Evolutionary conservation across 2,113 vertebrate species (phyloP), one percentile per base, ranked within the genome.

Genomic region (Chamaea fasciata): DNA sequence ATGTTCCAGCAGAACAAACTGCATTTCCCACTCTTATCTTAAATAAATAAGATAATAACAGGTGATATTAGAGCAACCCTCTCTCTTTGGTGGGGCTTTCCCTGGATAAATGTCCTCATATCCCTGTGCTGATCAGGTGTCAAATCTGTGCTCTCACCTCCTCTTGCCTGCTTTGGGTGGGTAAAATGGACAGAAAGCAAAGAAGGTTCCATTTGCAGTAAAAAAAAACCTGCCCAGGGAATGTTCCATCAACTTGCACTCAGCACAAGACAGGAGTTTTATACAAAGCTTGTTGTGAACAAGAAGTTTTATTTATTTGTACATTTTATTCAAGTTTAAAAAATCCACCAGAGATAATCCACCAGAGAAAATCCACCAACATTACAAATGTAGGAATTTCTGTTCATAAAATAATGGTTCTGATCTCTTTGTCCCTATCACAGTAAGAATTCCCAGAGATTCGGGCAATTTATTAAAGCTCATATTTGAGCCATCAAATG

Each of bases 201-300:
- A 83, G 39, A 9, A 52, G 9, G 26, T 23, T 64, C 52, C 9
- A 15, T 44, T 65, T 49, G 4, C 31, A 82, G 26, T 13, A 9
- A 30, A 41, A 56, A 39, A 87, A 87, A 2, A 2, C 2, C 23
- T 62, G 24, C 5, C 28, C 33, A 37, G 62, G 31, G 1, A 3
- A 19, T 27, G 41, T 13, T 41, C 3, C 9, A 14, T 27, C 35
- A 73, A 12, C 31, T 14, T 60, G 44, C 8, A 5, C 7, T 27
- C 53, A 52, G 8, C 27, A 30, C 7, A 33, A 53, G 26, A 30
- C 6, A 49, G 26, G 6, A 0, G 0, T 13, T 68, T 70, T 44
- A 1, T 2, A 1, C 39, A 41, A 27, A 53, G 22, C 10, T 55
- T 42, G 3, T 18, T 60, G 28, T 15, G 26, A 46, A 31, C 19